Percentiles rank a stretch among this genome's conserved stretches.
These are phyloP conservation scores for Tubulanus polymorphus DNA, from an alignment of 2,888 invertebrate genomes.

Conservation along the genomic window DNA sequence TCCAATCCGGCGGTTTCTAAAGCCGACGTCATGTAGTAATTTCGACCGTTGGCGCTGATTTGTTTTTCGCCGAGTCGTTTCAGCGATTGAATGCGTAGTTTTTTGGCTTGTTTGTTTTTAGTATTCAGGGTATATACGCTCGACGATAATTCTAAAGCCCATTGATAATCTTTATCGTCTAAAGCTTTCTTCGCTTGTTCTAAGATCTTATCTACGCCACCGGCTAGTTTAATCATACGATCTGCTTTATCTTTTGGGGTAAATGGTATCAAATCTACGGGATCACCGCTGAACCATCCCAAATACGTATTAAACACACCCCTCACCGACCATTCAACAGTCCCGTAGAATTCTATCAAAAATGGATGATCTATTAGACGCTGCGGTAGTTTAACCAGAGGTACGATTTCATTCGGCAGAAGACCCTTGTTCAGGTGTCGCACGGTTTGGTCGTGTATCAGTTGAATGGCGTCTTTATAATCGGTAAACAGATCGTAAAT, in stretches of 20 bases:
- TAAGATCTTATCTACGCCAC: constrained; percentile 20
- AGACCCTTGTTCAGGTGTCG: constrained; percentile 38
- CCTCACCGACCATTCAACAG: constrained; percentile 37
- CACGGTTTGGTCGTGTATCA: constrained; percentile 41
- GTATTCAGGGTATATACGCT: constrained; percentile 21
- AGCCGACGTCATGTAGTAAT: constrained; percentile 36
- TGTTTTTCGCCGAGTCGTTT: constrained; percentile 27
- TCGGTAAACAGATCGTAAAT: constrained; percentile 23
- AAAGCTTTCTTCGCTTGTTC: constrained; percentile 25
- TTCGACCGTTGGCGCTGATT: constrained; percentile 31
- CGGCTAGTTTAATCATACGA: constrained; percentile 27
- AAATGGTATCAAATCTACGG: constrained; percentile 13
- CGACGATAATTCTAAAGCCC: constrained; percentile 34
- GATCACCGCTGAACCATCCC: constrained; percentile 23
- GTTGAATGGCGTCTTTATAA: constrained; percentile 42
- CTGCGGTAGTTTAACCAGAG: constrained; percentile 28
- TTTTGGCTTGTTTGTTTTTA: constrained; percentile 21
- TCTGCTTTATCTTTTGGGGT: constrained; percentile 29
- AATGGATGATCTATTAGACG: constrained; percentile 28
- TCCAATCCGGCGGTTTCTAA: constrained; percentile 27
- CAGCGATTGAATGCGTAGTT: constrained; percentile 27
- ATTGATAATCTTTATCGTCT: constrained; percentile 28
- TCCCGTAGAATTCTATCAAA: constrained; percentile 41
- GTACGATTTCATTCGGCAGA: constrained; percentile 38
- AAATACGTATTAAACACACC: constrained; percentile 27